Percentiles rank a stretch among this genome's conserved stretches.
Evolutionary conservation across 2,113 vertebrate species (phyloP).

Genomic region (Anthoscopus minutus): DNA sequence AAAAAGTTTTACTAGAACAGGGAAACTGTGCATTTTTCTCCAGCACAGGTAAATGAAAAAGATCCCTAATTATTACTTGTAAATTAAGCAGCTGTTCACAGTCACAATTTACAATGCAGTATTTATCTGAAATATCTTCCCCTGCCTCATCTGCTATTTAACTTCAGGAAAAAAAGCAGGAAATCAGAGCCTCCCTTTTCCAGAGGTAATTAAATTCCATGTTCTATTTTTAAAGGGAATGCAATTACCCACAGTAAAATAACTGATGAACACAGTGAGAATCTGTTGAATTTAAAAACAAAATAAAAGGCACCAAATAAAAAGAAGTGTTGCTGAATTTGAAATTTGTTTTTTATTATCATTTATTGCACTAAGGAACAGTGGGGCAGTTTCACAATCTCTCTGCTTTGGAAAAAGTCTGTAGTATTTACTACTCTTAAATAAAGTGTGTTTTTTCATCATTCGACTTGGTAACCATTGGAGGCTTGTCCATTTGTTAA

Average conservation of each 20-base stretch:
- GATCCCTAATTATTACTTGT: not conserved
- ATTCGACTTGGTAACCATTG: slow-evolving; percentile 1
- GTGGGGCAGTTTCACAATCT: slow-evolving; percentile 63
- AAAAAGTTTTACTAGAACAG: not conserved
- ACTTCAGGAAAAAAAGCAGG: not conserved
- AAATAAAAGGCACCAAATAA: slow-evolving; percentile 60
- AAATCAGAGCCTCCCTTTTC: not conserved
- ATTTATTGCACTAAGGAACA: slow-evolving; percentile 77
- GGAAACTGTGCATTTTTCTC: not conserved
- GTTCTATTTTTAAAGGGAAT: not conserved
- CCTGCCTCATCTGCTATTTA: not conserved
- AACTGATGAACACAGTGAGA: not conserved
- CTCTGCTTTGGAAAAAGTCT: slow-evolving; percentile 44
- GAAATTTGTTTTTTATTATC: slow-evolving; percentile 59
- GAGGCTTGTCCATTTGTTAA: slow-evolving; percentile 25
- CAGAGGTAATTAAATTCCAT: not conserved
- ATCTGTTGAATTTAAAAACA: not conserved
- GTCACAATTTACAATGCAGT: not conserved
- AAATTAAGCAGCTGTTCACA: not conserved
- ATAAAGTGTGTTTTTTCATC: slow-evolving; percentile 53
- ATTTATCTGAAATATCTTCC: not conserved
- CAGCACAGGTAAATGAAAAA: not conserved
- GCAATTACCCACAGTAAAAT: not conserved
- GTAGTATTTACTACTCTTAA: slow-evolving; percentile 30
- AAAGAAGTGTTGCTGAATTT: slow-evolving; percentile 35